Evolutionary conservation across 1,140 invertebrate species (phyloP), one percentile per base, ranked within the genome.

Genomic region (Ceratoteleas bidentatus): DNA sequence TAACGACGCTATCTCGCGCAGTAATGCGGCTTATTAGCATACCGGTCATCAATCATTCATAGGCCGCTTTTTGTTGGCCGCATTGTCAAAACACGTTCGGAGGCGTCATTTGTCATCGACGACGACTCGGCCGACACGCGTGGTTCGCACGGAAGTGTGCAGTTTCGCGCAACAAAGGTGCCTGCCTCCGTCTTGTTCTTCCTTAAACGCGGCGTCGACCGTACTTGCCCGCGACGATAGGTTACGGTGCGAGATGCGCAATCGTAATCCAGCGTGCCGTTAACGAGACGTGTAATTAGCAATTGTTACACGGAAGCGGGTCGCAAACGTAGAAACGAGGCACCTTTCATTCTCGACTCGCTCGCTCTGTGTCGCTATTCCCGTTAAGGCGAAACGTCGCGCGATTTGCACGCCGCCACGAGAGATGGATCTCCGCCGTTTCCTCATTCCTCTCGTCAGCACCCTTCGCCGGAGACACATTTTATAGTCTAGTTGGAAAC

Each of bases 231-330:
- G 45, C 49, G 33, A 62, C 49, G 64, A 70, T 73, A 72, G 49
- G 47, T 52, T 11, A 62, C 32, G 60, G 57, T 11, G 50, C 49
- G 14, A 77, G 64, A 77, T 73, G 80, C 66, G 66, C 69, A 78
- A 83, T 78, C 75, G 66, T 69, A 83, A 83, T 83, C 78, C 61
- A 78, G 70, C 60, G 58, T 45, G 68, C 69, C 56, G 64, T 78
- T 83, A 83, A 83, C 81, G 69, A 83, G 81, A 83, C 74, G 75
- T 78, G 69, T 83, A 83, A 78, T 83, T 79, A 83, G 76, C 70
- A 79, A 83, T 83, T 83, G 76, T 83, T 79, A 76, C 60, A 76
- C 76, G 72, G 72, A 84, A 80, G 77, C 72, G 45, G 62, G 68
- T 74, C 56, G 61, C 69, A 68, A 79, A 73, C 64, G 64, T 68